Percentiles rank a stretch among this genome's conserved stretches.
Conservation (phyloP, 2,113 vertebrate species). For the Bettongia penicillata region DNA sequence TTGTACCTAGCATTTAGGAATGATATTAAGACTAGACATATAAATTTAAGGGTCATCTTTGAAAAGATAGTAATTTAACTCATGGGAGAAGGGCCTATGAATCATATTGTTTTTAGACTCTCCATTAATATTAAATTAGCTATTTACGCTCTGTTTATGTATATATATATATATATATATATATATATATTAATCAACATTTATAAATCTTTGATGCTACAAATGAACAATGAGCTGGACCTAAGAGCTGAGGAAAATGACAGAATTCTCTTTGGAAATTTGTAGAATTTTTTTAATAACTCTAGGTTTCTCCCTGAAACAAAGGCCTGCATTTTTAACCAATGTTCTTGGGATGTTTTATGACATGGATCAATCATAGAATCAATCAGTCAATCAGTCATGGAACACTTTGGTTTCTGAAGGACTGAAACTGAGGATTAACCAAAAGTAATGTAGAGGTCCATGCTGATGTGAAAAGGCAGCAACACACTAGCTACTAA, state of each 20-base stretch:
- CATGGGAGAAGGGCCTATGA: neutral
- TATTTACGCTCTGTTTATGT: neutral
- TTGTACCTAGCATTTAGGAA: neutral
- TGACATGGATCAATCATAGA: too few relatives aligned
- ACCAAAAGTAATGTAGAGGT: neutral
- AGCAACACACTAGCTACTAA: neutral
- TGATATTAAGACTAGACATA: neutral
- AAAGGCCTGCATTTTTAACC: neutral
- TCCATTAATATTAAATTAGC: neutral
- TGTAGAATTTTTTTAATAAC: neutral
- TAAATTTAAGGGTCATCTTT: neutral
- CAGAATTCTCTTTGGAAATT: neutral
- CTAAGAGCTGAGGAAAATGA: neutral
- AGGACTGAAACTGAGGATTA: neutral
- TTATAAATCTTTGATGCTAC: neutral
- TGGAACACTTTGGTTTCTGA: neutral
- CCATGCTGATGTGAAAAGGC: neutral
- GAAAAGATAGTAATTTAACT: too few relatives aligned
- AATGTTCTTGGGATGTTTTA: neutral
- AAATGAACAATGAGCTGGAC: neutral
- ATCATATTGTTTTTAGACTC: neutral
- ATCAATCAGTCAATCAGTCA: neutral
- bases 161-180: neutral
- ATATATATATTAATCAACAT: neutral
- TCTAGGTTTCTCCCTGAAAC: neutral